Percentiles rank a stretch among this genome's conserved stretches.
These are phyloP conservation scores for Ommatoiulus sabulosus DNA, from an alignment of 2,888 invertebrate species.

Conservation along the genomic window DNA sequence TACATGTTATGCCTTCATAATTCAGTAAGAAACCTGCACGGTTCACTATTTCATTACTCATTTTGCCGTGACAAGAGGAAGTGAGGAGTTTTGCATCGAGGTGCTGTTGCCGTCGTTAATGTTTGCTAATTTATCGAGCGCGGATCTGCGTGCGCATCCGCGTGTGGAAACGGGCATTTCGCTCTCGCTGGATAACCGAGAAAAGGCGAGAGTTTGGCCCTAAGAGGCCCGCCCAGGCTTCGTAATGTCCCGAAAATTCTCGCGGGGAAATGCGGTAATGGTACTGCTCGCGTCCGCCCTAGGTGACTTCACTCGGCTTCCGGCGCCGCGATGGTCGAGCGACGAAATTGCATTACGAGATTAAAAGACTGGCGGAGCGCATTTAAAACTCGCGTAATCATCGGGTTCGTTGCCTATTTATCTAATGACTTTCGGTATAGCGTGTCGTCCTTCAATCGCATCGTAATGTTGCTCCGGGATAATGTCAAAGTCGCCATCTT, in stretches of 20 bases:
- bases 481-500: too few relatives aligned
- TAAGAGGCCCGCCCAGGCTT: too few relatives aligned
- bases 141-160: neutral
- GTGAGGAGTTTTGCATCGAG: neutral
- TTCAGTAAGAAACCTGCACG: neutral
- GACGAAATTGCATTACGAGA: constrained; percentile 25
- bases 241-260: neutral
- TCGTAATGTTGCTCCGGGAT: too few relatives aligned
- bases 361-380: neutral
- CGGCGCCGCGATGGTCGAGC: neutral
- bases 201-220: neutral
- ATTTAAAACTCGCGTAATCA: neutral
- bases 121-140: neutral
- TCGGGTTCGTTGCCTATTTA: neutral
- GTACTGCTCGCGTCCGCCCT: neutral
- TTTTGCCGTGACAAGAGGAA: constrained; percentile 25
- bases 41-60: constrained; percentile 32
- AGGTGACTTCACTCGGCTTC: neutral
- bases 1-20: constrained; percentile 15
- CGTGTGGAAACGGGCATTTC: neutral
- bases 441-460: neutral
- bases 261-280: neutral
- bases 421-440: neutral
- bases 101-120: neutral
- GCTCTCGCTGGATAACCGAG: neutral